Percentiles rank a stretch among this genome's conserved stretches.
These are phyloP conservation scores for Lutjanus campechanus DNA, from an alignment of 2,797 vertebrate genomes.

Conservation along the genomic window DNA sequence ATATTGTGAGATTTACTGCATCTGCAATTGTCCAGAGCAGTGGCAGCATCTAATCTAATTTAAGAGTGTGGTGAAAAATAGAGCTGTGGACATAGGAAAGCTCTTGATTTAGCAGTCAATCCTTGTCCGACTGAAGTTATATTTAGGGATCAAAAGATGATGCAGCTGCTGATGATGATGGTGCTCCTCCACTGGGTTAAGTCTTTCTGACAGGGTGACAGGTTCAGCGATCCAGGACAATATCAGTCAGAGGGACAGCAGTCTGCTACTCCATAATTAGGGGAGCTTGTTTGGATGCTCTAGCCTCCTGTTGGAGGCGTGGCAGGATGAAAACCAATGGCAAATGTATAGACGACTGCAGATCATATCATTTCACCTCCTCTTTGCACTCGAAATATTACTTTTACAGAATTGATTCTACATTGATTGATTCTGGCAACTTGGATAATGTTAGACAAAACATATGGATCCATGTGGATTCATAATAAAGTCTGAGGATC, in stretches of 20 bases:
- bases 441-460: too few species aligned
- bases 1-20: constrained; percentile 40
- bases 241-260: constrained; percentile 22
- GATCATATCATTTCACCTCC: not conserved
- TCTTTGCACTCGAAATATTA: constrained; percentile 6
- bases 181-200: constrained; percentile 16
- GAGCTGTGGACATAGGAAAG: constrained; percentile 21
- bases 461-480: not conserved
- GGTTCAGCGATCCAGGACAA: constrained; percentile 20
- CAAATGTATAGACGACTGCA: not conserved
- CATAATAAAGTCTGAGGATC: too few species aligned
- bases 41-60: constrained; percentile 45
- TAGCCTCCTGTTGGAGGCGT: constrained; percentile 5
- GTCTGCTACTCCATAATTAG: constrained; percentile 9
- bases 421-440: too few species aligned
- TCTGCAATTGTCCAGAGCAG: constrained; percentile 45
- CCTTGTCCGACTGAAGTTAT: constrained; percentile 39
- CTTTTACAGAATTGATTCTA: too few species aligned
- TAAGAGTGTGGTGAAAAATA: constrained; percentile 45
- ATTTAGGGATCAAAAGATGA: constrained; percentile 52
- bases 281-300: not conserved
- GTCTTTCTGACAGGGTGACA: constrained; percentile 48
- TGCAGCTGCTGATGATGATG: constrained; percentile 1
- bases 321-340: constrained; percentile 1
- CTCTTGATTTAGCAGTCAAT: constrained; percentile 42